Conservation (phyloP, 2,113 vertebrate species). For the Zingel zingel region DNA sequence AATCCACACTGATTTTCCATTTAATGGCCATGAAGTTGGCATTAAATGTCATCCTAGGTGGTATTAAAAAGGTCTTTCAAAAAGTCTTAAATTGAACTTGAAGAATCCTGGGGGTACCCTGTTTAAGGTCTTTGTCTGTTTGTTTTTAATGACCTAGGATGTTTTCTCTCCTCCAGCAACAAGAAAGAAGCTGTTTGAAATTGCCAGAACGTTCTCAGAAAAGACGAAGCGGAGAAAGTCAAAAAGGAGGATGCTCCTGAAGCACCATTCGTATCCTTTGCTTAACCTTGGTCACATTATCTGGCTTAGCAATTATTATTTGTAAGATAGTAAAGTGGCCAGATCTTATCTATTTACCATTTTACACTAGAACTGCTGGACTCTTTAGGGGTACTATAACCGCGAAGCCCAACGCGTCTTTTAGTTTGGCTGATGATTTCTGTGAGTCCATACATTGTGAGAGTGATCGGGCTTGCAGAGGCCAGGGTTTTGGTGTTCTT, state of each 20-base stretch:
- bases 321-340: background rate
- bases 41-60: too few relatives aligned
- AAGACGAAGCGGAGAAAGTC: slow-evolving; percentile 97
- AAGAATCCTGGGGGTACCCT: too few relatives aligned
- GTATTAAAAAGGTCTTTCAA: too few relatives aligned
- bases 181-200: slow-evolving; percentile 96
- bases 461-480: background rate
- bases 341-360: background rate
- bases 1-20: too few relatives aligned
- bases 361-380: too few relatives aligned
- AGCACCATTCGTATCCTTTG: slow-evolving; percentile 95
- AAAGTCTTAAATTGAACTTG: too few relatives aligned
- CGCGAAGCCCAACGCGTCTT: too few relatives aligned
- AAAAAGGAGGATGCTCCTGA: slow-evolving; percentile 91
- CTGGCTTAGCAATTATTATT: background rate
- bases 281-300: background rate
- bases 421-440: background rate
- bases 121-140: background rate
- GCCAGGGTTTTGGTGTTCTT: slow-evolving; percentile 52
- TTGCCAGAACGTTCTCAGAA: slow-evolving; percentile 95
- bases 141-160: background rate
- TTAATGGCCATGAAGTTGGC: too few relatives aligned
- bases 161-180: slow-evolving; percentile 85
- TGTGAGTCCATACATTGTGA: background rate
- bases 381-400: too few relatives aligned